These are phyloP conservation scores for Leucoraja ocellata DNA, from an alignment of 2,797 vertebrate genomes.

Conservation along the genomic window DNA sequence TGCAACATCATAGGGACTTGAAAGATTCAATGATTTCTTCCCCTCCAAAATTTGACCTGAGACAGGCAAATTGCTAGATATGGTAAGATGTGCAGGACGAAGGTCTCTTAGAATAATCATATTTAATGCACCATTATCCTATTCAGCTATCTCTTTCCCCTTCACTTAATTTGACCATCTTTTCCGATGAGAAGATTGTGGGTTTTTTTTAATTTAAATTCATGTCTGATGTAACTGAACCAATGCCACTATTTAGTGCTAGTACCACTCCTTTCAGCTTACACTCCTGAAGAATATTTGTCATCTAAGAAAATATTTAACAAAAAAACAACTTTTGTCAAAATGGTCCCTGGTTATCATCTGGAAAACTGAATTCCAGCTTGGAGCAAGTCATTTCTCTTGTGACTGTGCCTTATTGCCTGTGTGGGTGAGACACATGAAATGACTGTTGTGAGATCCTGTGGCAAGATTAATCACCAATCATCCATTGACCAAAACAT, in stretches of 20 bases:
- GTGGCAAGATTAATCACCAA: not conserved
- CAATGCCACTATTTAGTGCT: slow-evolving; percentile 12
- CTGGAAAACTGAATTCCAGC: not conserved
- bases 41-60: slow-evolving; percentile 29
- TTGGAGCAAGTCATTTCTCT: slow-evolving; percentile 1
- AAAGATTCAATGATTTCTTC: slow-evolving; percentile 31
- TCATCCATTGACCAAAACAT: not conserved
- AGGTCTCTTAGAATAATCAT: slow-evolving; percentile 35
- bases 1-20: slow-evolving; percentile 21
- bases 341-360: not conserved
- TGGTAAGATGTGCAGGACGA: not conserved
- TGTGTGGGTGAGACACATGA: not conserved
- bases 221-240: slow-evolving; percentile 26
- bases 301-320: slow-evolving; percentile 10
- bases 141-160: slow-evolving; percentile 17
- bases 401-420: not conserved
- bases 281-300: not conserved
- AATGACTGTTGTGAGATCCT: not conserved
- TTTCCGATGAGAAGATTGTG: not conserved
- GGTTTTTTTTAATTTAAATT: not conserved
- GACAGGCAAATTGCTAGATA: slow-evolving; percentile 35
- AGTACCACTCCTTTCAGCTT: not conserved
- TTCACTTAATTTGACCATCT: slow-evolving; percentile 25
- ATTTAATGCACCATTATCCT: slow-evolving; percentile 34
- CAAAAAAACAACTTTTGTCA: slow-evolving; percentile 12